These are phyloP conservation scores for Scortum barcoo DNA, from an alignment of 2,113 vertebrate genomes.

Conservation along the genomic window DNA sequence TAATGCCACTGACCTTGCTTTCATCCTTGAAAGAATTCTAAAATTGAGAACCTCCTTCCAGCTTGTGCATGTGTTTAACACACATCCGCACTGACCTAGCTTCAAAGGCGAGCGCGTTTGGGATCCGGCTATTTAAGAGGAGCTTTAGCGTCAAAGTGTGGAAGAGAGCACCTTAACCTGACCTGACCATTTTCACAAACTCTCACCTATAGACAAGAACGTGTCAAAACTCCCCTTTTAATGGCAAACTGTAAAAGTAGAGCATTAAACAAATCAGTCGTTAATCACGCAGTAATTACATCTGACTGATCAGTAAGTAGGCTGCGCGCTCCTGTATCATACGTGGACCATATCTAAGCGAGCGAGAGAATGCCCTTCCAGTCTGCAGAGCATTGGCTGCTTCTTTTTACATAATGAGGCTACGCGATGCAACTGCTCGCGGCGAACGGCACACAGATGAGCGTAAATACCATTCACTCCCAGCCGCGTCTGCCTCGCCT, in stretches of 20 bases:
- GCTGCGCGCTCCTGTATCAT: slow-evolving; percentile 16
- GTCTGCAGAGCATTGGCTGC: slow-evolving; percentile 48
- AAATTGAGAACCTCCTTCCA: slow-evolving; percentile 54
- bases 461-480: slow-evolving; percentile 45
- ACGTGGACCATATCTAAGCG: slow-evolving; percentile 39
- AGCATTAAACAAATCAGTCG: slow-evolving; percentile 35
- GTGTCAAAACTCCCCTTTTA: slow-evolving; percentile 15
- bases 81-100: slow-evolving; percentile 41
- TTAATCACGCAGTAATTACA: slow-evolving; percentile 32
- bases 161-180: slow-evolving; percentile 20
- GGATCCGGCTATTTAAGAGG: slow-evolving; percentile 43
- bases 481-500: slow-evolving; percentile 45
- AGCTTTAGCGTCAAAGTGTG: slow-evolving; percentile 27
- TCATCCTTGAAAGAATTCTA: slow-evolving; percentile 46
- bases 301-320: slow-evolving; percentile 13
- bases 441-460: slow-evolving; percentile 48
- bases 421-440: slow-evolving; percentile 32
- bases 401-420: slow-evolving; percentile 54
- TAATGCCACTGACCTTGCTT: slow-evolving; percentile 52
- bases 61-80: slow-evolving; percentile 47
- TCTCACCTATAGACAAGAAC: slow-evolving; percentile 51
- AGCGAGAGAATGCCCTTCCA: slow-evolving; percentile 43
- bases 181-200: slow-evolving; percentile 58
- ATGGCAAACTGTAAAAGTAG: slow-evolving; percentile 14
- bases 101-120: slow-evolving; percentile 47